Percentiles rank a stretch among this genome's conserved stretches.
Conservation (phyloP, 2,113 vertebrate genomes). For the Oceanodroma tethys region DNA sequence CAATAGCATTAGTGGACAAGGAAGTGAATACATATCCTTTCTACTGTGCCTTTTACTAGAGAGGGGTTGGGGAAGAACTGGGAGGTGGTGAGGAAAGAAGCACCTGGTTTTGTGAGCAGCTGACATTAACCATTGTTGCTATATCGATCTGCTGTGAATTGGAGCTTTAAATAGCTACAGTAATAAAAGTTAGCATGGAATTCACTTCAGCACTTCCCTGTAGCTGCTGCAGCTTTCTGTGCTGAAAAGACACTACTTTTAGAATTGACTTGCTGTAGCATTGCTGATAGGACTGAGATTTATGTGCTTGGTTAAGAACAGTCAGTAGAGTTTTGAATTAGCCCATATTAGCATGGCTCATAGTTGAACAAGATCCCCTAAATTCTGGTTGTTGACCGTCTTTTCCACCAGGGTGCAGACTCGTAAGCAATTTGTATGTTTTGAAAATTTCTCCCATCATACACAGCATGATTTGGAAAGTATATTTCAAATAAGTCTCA, state of each 20-base stretch:
- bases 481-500: background rate
- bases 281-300: background rate
- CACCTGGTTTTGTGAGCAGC: background rate
- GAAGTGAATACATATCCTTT: background rate
- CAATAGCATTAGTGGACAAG: background rate
- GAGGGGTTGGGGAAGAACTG: background rate
- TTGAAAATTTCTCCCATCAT: background rate
- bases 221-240: background rate
- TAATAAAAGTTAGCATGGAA: background rate
- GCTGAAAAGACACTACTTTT: background rate
- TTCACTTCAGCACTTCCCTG: background rate
- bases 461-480: background rate
- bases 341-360: background rate
- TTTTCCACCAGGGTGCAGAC: background rate
- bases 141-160: background rate
- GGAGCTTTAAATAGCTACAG: background rate
- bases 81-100: background rate
- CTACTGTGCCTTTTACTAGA: background rate
- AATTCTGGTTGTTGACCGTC: background rate
- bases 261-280: background rate
- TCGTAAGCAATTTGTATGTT: background rate
- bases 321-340: background rate
- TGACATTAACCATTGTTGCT: background rate
- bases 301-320: background rate
- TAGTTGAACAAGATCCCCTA: background rate